These are phyloP conservation scores for Petrocephalus zakoni DNA, from an alignment of 2,113 vertebrate genomes.

Conservation along the genomic window DNA sequence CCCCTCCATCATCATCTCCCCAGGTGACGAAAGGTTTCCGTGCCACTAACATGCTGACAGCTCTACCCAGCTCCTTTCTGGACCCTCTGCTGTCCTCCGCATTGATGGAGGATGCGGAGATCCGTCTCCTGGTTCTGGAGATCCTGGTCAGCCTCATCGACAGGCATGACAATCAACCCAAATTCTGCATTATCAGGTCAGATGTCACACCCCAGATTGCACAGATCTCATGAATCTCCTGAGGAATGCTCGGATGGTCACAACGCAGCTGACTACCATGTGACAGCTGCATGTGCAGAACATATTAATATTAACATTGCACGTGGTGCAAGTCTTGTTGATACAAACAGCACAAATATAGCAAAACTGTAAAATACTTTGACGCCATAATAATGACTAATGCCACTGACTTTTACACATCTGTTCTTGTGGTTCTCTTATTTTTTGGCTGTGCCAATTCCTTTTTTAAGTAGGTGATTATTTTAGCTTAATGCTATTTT, in stretches of 20 bases:
- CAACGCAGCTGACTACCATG: too few species aligned
- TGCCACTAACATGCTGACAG: constrained; percentile 79
- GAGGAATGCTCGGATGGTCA: not conserved
- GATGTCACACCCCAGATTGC: not conserved
- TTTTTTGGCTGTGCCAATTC: too few species aligned
- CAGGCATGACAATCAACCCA: constrained; percentile 70
- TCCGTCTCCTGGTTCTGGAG: constrained; percentile 80
- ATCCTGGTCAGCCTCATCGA: constrained; percentile 86
- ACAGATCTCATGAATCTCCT: not conserved
- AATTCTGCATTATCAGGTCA: constrained; percentile 65
- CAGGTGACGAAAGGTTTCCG: constrained; percentile 81
- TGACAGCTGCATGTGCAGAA: too few species aligned
- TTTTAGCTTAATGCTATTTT: too few species aligned
- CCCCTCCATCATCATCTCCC: not conserved
- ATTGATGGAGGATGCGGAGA: constrained; percentile 81
- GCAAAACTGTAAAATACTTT: too few species aligned
- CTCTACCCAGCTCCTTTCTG: constrained; percentile 79
- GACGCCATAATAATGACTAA: too few species aligned
- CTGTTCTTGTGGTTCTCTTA: too few species aligned
- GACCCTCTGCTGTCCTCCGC: constrained; percentile 78
- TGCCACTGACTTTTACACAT: too few species aligned
- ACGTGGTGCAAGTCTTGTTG: too few species aligned
- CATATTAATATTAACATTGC: too few species aligned
- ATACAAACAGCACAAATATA: too few species aligned
- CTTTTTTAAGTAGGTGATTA: too few species aligned